phyloP scores from a whole-genome alignment of 2,113 vertebrate genomes.

The Trematomus loennbergii region DNA sequence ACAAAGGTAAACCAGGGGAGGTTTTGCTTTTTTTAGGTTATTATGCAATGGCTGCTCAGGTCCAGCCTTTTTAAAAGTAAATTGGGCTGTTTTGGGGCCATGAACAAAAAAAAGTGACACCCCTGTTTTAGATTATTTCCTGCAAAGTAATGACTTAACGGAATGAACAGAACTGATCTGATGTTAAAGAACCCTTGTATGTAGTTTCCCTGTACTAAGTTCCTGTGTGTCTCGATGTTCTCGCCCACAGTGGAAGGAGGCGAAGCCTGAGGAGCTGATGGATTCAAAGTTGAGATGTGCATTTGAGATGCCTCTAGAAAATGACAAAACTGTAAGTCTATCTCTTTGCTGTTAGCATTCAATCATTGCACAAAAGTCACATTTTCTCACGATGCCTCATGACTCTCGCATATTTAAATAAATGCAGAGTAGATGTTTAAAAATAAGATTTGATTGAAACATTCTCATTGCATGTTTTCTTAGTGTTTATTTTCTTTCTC shows the following conservation, averaged over 20 bases:
- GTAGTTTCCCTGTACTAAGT: background rate
- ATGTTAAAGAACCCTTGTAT: background rate
- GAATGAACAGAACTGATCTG: background rate
- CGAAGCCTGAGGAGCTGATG: slow-evolving; percentile 96
- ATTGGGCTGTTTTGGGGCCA: background rate
- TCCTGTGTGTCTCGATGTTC: background rate
- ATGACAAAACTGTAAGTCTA: slow-evolving; percentile 90
- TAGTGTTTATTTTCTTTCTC: background rate
- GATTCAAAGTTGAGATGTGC: slow-evolving; percentile 97
- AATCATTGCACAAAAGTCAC: background rate
- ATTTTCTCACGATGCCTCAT: slow-evolving; percentile 5
- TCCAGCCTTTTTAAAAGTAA: background rate
- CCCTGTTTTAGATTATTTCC: background rate
- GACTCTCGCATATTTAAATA: background rate
- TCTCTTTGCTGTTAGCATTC: background rate
- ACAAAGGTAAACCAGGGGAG: background rate
- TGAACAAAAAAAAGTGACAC: background rate
- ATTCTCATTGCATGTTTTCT: slow-evolving; percentile 1
- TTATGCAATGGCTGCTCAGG: background rate
- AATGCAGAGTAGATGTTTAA: background rate
- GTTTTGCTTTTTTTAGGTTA: background rate
- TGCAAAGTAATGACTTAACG: background rate
- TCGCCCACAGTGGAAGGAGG: slow-evolving; percentile 93
- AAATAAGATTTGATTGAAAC: background rate
- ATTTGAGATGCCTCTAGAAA: slow-evolving; percentile 95